Evolutionary conservation across 2,888 invertebrate genomes (phyloP), one percentile per base, ranked within the genome.

Genomic region (Coremacera marginata): DNA sequence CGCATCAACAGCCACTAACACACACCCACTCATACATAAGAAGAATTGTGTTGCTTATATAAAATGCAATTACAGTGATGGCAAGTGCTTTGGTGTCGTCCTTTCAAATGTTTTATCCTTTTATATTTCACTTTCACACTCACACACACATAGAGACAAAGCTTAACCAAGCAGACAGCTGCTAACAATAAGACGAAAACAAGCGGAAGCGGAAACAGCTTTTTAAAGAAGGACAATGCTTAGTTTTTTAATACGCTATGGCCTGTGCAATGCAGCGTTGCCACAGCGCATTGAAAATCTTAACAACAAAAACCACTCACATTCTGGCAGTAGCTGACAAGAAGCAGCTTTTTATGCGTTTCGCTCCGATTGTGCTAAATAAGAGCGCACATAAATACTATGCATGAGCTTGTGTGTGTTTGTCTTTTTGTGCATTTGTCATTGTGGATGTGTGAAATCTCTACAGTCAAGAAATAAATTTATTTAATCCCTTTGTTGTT

Each of bases 381-480:
- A 60, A 57, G 14, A 57, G 19, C 27, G 2, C 34, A 16, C 25
- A 27, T 34, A 34, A n/a, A 34, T 31, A 34, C 25, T 49, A 70
- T 51, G 25, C n/a, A 51, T 14, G 51, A 16, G 19, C 7, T 19
- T 11, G 34, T 52, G 52, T 34, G 31, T 34, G 71, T 37, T 8
- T 34, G 37, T 44, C 11, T 55, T n/a, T 55, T 5, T 34, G 37
- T 71, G 11, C 22, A 5, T 70, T 14, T 55, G 31, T 37, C 37
- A 44, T 34, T 68, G 68, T 11, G 44, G 14, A 11, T 9, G 25
- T 37, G 25, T 52, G 19, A 31, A n/a, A 19, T 34, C 27, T 37
- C 44, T 72, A 34, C 52, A 62, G 62, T 22, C 62, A 62, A 72
- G 62, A 60, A 72, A 72, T 25, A 22, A 37, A 72, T 72, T 72